A percentile compares a stretch with the other conserved stretches of the same genome.
Conservation (phyloP, 1,140 invertebrate genomes). For the Sarcophaga peregrina region DNA sequence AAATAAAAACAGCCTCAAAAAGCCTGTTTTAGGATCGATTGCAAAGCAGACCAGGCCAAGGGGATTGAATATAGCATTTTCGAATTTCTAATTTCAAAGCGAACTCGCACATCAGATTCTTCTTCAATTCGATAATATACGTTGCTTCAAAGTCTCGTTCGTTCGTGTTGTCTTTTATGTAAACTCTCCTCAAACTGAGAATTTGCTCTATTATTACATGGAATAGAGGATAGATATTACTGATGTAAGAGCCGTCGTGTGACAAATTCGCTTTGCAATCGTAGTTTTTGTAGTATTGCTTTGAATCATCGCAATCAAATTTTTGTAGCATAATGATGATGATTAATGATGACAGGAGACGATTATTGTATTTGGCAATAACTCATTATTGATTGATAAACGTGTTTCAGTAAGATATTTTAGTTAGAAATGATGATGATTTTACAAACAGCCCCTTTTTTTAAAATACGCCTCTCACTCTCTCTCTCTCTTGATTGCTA, state of each 20-base stretch:
- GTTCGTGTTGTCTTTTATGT: not conserved
- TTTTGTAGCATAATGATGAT: not conserved
- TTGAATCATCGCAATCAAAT: too few species aligned
- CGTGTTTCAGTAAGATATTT: not conserved
- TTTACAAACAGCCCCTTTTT: not conserved
- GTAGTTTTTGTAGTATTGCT: too few species aligned
- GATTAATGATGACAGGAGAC: constrained; percentile 2
- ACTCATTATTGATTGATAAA: not conserved
- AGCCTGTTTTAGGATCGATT: not conserved
- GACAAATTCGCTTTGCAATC: too few species aligned
- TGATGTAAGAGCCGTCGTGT: too few species aligned
- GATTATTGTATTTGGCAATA: not conserved
- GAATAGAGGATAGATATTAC: too few species aligned
- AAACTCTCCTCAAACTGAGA: not conserved
- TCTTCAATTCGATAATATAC: not conserved
- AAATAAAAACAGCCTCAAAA: not conserved
- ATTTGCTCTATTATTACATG: not conserved
- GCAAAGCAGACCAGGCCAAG: not conserved
- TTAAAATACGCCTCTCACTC: not conserved
- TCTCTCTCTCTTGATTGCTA: not conserved
- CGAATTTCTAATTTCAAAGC: constrained; percentile 13
- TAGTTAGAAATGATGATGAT: constrained; percentile 12
- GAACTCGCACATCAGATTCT: not conserved
- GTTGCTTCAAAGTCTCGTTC: not conserved
- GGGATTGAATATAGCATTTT: not conserved